Evolutionary conservation across 2,113 vertebrate genomes (phyloP), one percentile per base, ranked within the genome.

Genomic region (Hipposideros armiger): DNA sequence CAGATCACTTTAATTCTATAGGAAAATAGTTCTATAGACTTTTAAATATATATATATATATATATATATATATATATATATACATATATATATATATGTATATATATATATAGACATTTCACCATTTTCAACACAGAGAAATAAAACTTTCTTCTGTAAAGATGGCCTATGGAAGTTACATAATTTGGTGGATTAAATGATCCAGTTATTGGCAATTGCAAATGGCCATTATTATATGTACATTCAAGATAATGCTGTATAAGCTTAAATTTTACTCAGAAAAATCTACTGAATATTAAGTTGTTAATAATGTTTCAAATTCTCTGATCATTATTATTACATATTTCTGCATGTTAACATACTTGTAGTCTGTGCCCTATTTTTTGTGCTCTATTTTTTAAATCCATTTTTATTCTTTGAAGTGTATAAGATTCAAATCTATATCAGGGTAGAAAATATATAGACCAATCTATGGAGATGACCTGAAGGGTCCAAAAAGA

Each of bases 121-220:
- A 32, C 28, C 66, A 45, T 73, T 73, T 93, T 93, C 87, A 90
- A 73, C 16, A 81, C 13, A 58, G 54, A 72, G 81, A 96, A 90
- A 90, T 24, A n/a, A 90, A 85, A 66, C 30, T 78, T 95, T 16
- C 45, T 90, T 56, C 36, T 85, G 17, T 90, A n/a, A 72, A 85
- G 72, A 76, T 30, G 28, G 26, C n/a, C 45, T 36, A 40, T 58
- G 60, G 40, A 16, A 58, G 15, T 70, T 86, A 66, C 17, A 14
- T 66, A 73, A 62, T 36, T 78, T 77, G 45, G 10, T 77, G 32
- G 50, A 67, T 93, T 93, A 80, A 93, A 67, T 28, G 47, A 80
- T 20, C 15, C 20, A 73, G 50, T 84, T 80, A 80, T 47, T 95
- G 19, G 45, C 0, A 1, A 90, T 66, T 90, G 24, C 22, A 73